Evolutionary conservation across 1,140 invertebrate species (phyloP), one percentile per base, ranked within the genome.

Genomic region (Diploscapter pachys): DNA sequence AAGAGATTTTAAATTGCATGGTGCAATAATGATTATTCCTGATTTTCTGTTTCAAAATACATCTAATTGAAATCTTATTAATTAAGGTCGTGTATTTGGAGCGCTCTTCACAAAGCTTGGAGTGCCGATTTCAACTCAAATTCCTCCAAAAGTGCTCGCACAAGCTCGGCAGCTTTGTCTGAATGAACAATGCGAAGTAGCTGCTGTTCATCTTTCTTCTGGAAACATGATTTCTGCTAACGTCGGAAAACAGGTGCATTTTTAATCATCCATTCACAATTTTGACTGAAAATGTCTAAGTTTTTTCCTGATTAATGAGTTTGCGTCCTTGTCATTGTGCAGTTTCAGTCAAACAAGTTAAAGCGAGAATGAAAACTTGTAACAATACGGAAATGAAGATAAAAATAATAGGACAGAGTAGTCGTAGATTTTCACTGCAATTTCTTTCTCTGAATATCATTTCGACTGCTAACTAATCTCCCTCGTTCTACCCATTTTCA

Each of bases 31-130:
- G 2, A 63, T 5, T 70, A 70, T 11, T 55, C 8, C n/a, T 6
- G 11, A 0, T 71, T 71, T 6, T 61, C 48, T 71, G 0, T 31
- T 31, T 31, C 31, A 31, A 8, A 65, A 52, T 54, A 3, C 51
- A 54, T 76, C 63, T 9, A 68, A 59, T 76, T 70, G 31, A 31
- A 31, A 31, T 31, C 31, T 31, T 31, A 31, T 31, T 31, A 31
- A 31, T 82, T 73, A 55, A 83, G 82, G 84, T 61, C 83, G 84
- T 3, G 79, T 85, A 48, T 85, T 85, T 64, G 83, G 83, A 11
- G 83, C 83, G 11, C 81, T 85, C 69, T 86, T 85, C 73, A 81
- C 75, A 3, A 86, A 86, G 65, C 77, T 85, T 31, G 83, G 83
- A 6, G 81, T 85, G 6, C 85, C 85, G 51, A 85, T 85, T 71